Base-by-base conservation (phyloP, 2,888 invertebrate genomes). In the Drosophila niveifrons region DNA sequence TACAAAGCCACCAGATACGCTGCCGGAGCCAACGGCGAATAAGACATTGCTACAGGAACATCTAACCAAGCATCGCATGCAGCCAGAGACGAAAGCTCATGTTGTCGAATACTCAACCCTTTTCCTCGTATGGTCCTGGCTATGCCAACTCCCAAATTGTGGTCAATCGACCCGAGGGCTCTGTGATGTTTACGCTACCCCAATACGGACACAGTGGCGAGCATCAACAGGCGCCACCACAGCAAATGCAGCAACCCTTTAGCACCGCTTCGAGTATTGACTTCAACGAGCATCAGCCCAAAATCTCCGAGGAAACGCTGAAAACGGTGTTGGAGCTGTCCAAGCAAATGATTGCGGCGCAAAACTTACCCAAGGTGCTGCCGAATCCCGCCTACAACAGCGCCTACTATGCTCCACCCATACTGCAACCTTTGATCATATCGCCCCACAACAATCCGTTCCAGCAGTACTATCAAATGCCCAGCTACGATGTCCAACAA, bases 91-190 rank as follows among this genome's bases (percentile, higher is more conserved):
- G n/a, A 0, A 91, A 91, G 50, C 80, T 92, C 3, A 72, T 90
- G 47, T 72, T 92, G 3, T 76, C 87, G 13, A 90, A 83, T 51
- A 51, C 78, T 0, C 47, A 82, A 7, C 90, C 91, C 4, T 81
- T 64, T 10, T 67, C 82, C 39, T 31, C 75, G 0, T 78, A 80
- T 11, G 75, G 80, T 0, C 79, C 78, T 1, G 91, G 90, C 0
- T 91, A 91, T 78, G 87, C 90, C 2, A 92, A 90, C 61, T 92
- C 92, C 0, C 93, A 93, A 75, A 92, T 93, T 59, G 92, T 92
- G 7, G 91, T 92, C 0, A 92, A 92, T 76, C 91, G 91, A 0
- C 92, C 93, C 0, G 92, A 91, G 55, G 93, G 93, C 0, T 91
- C 92, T 0, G 92, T 92, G 3, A 77, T 91, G 9, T 92, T 92